These are phyloP conservation scores for Flexamia atlantica DNA, from an alignment of 2,888 invertebrate species.

Conservation along the genomic window DNA sequence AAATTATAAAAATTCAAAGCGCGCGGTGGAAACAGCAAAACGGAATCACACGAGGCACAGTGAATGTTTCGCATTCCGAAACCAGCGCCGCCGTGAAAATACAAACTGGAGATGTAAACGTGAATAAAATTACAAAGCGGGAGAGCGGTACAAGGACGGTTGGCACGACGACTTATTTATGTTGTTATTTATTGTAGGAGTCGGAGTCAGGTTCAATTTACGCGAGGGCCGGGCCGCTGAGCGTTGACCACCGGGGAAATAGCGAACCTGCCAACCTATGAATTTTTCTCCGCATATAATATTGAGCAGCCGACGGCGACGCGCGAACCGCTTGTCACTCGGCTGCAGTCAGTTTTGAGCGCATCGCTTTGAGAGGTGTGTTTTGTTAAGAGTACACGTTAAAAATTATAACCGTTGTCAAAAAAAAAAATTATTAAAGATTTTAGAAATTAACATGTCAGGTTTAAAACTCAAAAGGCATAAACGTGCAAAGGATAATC, in stretches of 20 bases:
- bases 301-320: slow-evolving; percentile 66
- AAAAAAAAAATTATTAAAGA: not conserved
- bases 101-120: slow-evolving; percentile 41
- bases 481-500: not conserved
- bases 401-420: too few species aligned
- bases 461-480: not conserved
- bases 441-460: too few species aligned
- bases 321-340: slow-evolving; percentile 50
- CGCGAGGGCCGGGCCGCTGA: slow-evolving; percentile 58
- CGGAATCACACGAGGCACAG: slow-evolving; percentile 13
- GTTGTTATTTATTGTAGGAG: slow-evolving; percentile 52
- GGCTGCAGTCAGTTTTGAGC: not conserved
- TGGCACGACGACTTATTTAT: slow-evolving; percentile 52
- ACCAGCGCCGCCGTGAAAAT: slow-evolving; percentile 18
- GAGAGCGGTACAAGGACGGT: slow-evolving; percentile 36
- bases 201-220: slow-evolving; percentile 53
- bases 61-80: slow-evolving; percentile 3
- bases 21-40: not conserved
- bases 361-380: too few species aligned
- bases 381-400: too few species aligned
- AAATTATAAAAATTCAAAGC: not conserved
- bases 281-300: slow-evolving; percentile 65
- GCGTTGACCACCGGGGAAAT: slow-evolving; percentile 67
- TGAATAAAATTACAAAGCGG: slow-evolving; percentile 27
- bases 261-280: slow-evolving; percentile 64